Evolutionary conservation across 2,888 invertebrate species (phyloP), one percentile per base, ranked within the genome.

Genomic region (Drosophila colorata): DNA sequence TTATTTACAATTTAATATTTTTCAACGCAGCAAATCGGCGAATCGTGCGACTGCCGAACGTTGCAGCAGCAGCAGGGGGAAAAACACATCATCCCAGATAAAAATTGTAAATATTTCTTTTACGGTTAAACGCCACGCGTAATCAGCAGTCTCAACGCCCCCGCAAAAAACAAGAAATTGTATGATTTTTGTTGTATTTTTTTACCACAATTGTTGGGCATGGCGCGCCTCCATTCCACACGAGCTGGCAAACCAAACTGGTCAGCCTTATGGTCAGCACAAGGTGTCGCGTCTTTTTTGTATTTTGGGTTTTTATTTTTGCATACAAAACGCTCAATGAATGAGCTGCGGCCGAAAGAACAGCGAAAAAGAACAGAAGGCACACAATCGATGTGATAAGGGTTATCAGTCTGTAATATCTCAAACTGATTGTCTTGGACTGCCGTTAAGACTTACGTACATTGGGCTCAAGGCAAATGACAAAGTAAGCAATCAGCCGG

Each of bases 1-100:
- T 80, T 80, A 80, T 80, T 80, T 79, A 80, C 82, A 80, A 74
- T 82, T 82, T 82, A 56, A 79, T 82, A 80, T 44, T 78, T 80
- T 69, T 68, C 57, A 72, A 78, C 69, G 69, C 74, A 74, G 69
- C 77, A 67, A 68, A 66, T 60, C 76, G 55, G 57, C 66, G n/a
- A 53, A 49, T 75, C 61, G 57, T 38, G 55, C 61, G 61, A 65
- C 56, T 41, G 57, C 70, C 75, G 70, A 75, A 41, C 65, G 49
- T n/a, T 46, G 35, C 55, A 55, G 43, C 53, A 20, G 53, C 40
- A 37, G 41, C 41, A 41, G 35, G 6, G 23, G 28, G 14, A 44
- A 35, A 46, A 58, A 51, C 28, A 16, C 28, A 25, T 9, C 55
- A 28, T 53, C 53, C 16, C 37, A 44, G 55, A 66, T 66, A 69